These are phyloP conservation scores for Platerodrilus igneus DNA, from an alignment of 2,888 invertebrate species.

Conservation along the genomic window DNA sequence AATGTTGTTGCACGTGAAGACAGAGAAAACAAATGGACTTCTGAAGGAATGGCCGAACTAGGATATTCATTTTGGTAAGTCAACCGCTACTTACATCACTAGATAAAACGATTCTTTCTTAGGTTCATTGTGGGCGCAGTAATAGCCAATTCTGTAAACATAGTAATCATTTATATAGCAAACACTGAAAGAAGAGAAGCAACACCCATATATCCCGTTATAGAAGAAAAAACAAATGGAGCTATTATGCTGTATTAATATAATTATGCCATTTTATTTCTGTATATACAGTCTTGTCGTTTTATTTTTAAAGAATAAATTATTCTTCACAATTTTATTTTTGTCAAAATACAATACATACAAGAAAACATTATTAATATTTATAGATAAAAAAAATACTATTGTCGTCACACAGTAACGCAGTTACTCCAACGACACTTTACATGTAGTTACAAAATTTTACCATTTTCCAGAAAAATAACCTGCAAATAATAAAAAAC, in stretches of 20 bases:
- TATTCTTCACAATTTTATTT: conserved; percentile 4
- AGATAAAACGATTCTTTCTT: conserved; percentile 18
- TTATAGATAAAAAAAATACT: conserved; percentile 8
- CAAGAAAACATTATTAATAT: conserved; percentile 6
- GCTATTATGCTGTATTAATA: conserved; percentile 78
- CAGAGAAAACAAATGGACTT: conserved; percentile 74
- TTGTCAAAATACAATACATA: conserved; percentile 3
- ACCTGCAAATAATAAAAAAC: conserved; percentile 31
- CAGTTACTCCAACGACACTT: conserved; percentile 1
- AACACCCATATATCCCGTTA: conserved; percentile 62
- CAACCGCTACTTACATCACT: conserved; percentile 3
- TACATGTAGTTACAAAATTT: conserved; percentile 9
- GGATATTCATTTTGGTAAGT: conserved; percentile 83
- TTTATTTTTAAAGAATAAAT: conserved; percentile 4
- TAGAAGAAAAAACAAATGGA: conserved; percentile 75
- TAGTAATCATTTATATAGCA: conserved; percentile 68
- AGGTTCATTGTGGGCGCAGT: conserved; percentile 72
- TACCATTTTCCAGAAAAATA: conserved; percentile 35
- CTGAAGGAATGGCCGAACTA: conserved; percentile 73
- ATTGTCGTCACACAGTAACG: conserved; percentile 6
- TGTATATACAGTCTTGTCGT: conserved; percentile 7
- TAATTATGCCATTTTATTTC: conserved; percentile 9
- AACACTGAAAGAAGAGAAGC: conserved; percentile 61
- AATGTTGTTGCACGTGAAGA: conserved; percentile 81
- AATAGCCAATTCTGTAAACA: conserved; percentile 66